Evolutionary conservation across 2,888 invertebrate genomes (phyloP).

Genomic region (Macrophya annulata): DNA sequence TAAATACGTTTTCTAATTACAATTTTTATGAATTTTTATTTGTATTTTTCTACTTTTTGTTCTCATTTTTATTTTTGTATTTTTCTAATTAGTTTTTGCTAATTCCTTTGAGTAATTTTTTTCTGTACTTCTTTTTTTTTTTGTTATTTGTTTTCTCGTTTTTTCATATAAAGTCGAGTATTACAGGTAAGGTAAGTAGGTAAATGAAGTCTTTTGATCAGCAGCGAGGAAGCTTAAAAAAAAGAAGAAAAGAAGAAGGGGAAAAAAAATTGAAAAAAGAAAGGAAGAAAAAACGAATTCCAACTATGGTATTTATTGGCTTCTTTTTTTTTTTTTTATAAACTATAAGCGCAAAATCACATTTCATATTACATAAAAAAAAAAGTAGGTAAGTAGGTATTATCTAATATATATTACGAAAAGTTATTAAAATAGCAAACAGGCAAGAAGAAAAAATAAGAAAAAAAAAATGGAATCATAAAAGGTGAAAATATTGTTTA

Average conservation of each 20-base stretch:
- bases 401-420: not conserved
- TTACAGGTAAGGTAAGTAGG: not conserved
- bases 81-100: not conserved
- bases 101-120: conserved; percentile 5
- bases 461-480: no score
- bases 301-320: not conserved
- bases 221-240: not conserved
- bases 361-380: not conserved
- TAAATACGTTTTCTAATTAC: no score
- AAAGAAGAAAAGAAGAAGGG: not conserved
- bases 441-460: not conserved
- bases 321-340: no score
- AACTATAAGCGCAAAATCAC: not conserved
- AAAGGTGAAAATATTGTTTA: no score
- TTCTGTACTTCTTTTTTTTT: not conserved
- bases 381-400: not conserved
- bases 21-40: not conserved
- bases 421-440: not conserved
- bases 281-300: not conserved
- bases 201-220: conserved; percentile 17
- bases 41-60: not conserved
- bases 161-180: not conserved
- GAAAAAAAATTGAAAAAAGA: not conserved
- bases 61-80: not conserved
- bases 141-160: no score